A percentile compares a stretch with the other conserved stretches of the same genome.
Evolutionary conservation across 2,797 vertebrate genomes (phyloP).

Genomic region (Aselliscus stoliczkanus): DNA sequence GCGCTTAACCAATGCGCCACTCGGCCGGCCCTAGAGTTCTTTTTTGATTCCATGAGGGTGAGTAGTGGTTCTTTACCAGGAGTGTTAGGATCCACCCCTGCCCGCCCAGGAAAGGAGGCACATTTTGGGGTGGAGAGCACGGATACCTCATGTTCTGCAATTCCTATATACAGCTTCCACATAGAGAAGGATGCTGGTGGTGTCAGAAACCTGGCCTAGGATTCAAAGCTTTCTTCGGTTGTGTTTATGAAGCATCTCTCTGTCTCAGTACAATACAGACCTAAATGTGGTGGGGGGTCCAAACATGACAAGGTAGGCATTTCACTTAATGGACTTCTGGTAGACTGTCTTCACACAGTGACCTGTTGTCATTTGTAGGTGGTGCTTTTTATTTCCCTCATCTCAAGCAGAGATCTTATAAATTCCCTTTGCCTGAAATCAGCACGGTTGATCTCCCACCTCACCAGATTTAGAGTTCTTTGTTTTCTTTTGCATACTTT

Average conservation of each 20-base stretch:
- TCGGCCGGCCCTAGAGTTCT: neutral
- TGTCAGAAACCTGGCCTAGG: neutral
- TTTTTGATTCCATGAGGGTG: neutral
- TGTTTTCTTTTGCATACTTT: constrained; percentile 75
- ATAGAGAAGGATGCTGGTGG: neutral
- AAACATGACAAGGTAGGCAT: accelerated
- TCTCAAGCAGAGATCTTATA: constrained; percentile 61
- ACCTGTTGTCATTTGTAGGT: neutral
- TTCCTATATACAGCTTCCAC: neutral
- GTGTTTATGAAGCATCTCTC: neutral
- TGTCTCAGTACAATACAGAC: neutral
- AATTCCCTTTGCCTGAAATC: constrained; percentile 63
- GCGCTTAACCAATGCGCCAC: too few relatives aligned
- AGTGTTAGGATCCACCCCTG: neutral
- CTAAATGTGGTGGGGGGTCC: neutral
- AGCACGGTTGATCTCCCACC: constrained; percentile 44
- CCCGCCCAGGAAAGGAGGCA: neutral
- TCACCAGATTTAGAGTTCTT: constrained; percentile 60
- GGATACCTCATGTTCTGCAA: neutral
- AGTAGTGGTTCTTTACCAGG: neutral
- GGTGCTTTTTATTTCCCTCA: neutral
- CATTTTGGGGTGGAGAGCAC: neutral
- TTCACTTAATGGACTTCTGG: neutral
- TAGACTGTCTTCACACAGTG: neutral
- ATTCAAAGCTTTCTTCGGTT: neutral